A percentile compares a stretch with the other conserved stretches of the same genome.
Evolutionary conservation across 2,888 invertebrate species (phyloP).

Genomic region (Pollenia griseotomentosa): DNA sequence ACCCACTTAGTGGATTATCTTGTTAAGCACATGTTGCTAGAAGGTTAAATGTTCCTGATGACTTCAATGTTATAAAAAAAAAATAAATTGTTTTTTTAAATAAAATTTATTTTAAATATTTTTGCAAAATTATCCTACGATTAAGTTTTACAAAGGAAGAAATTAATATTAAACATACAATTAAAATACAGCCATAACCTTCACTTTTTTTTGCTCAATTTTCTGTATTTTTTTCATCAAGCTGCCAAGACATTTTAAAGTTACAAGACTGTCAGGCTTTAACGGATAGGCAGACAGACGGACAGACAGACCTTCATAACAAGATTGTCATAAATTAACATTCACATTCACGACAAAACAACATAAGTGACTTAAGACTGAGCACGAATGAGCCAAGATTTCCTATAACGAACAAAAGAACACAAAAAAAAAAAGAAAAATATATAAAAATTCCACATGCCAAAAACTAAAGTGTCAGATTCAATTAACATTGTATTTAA

Average conservation of each 20-base stretch:
- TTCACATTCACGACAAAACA: conserved; percentile 25
- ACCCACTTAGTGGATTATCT: too few species aligned
- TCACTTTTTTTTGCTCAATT: conserved; percentile 33
- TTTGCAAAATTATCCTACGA: conserved; percentile 63
- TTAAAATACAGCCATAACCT: conserved; percentile 62
- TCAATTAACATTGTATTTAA: conserved; percentile 42
- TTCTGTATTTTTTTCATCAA: neutral
- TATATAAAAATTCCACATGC: conserved; percentile 45
- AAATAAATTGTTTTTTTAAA: too few species aligned
- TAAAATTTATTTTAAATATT: neutral
- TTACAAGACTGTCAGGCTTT: conserved; percentile 42
- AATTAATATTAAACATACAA: conserved; percentile 62
- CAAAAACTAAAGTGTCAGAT: conserved; percentile 63
- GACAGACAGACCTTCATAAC: conserved; percentile 53
- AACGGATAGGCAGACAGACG: conserved; percentile 1
- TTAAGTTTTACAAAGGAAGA: conserved; percentile 56
- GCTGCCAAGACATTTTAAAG: conserved; percentile 32
- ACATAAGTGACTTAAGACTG: conserved; percentile 40
- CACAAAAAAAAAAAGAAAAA: neutral
- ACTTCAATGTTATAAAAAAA: too few species aligned
- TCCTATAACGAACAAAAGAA: neutral
- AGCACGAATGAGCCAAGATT: conserved; percentile 17
- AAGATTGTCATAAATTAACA: conserved; percentile 63
- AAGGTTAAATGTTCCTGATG: too few species aligned
- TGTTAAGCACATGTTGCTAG: too few species aligned